These are phyloP conservation scores for Trichogramma evanescens DNA, from an alignment of 2,888 invertebrate genomes.

Conservation along the genomic window DNA sequence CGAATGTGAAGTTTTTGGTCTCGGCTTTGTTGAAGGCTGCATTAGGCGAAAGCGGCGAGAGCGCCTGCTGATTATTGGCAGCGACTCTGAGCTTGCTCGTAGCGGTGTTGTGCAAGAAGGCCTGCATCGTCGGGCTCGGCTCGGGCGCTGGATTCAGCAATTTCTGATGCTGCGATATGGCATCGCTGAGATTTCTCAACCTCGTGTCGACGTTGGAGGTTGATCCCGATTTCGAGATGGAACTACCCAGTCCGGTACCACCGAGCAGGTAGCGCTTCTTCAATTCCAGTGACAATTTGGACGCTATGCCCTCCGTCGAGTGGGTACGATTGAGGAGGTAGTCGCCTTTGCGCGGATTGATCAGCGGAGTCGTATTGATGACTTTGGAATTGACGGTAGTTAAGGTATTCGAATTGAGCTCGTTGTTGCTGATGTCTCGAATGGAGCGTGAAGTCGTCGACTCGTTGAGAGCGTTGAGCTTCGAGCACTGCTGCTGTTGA, in stretches of 20 bases:
- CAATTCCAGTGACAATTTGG: slow-evolving; percentile 77
- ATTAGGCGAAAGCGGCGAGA: slow-evolving; percentile 42
- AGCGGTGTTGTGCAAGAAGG: slow-evolving; percentile 53
- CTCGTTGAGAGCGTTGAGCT: slow-evolving; percentile 26
- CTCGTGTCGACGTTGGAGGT: slow-evolving; percentile 78
- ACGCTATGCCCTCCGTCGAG: slow-evolving; percentile 81
- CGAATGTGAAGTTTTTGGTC: slow-evolving; percentile 25
- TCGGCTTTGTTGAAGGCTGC: slow-evolving; percentile 18
- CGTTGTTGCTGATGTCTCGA: not conserved
- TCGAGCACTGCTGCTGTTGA: slow-evolving; percentile 26
- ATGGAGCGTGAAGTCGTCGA: not conserved
- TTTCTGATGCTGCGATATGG: slow-evolving; percentile 84
- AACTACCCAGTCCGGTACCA: slow-evolving; percentile 58
- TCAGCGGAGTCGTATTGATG: slow-evolving; percentile 41
- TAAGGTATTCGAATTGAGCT: slow-evolving; percentile 3
- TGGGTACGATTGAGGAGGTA: slow-evolving; percentile 75
- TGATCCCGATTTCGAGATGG: slow-evolving; percentile 75
- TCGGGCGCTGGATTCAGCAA: slow-evolving; percentile 70
- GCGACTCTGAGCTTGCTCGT: slow-evolving; percentile 36
- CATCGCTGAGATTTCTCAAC: slow-evolving; percentile 75
- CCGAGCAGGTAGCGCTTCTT: slow-evolving; percentile 80
- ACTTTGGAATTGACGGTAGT: slow-evolving; percentile 8
- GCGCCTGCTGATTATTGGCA: slow-evolving; percentile 9
- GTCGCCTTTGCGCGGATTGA: slow-evolving; percentile 61
- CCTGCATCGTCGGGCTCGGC: slow-evolving; percentile 64